These are phyloP conservation scores for Bathybates hornii DNA, from an alignment of 2,113 vertebrate genomes.

Conservation along the genomic window DNA sequence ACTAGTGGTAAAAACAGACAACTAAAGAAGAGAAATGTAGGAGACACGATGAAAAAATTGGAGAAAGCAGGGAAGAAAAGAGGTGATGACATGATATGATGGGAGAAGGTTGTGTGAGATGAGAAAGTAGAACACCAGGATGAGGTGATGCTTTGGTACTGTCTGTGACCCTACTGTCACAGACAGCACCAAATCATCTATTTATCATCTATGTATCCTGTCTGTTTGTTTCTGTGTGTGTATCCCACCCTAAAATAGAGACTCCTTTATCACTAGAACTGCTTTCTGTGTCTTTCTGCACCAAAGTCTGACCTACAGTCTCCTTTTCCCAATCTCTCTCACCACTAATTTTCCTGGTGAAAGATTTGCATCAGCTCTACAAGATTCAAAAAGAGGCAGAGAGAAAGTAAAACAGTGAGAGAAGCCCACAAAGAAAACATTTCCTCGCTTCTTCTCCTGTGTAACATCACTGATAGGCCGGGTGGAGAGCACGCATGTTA, in stretches of 20 bases:
- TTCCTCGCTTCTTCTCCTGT: not conserved
- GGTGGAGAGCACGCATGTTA: not conserved
- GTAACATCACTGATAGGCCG: not conserved
- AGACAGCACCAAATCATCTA: not conserved
- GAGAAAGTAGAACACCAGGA: not conserved
- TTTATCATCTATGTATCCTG: not conserved
- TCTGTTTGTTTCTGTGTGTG: not conserved
- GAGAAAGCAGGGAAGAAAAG: not conserved
- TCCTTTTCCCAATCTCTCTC: not conserved
- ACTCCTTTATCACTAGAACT: constrained; percentile 7
- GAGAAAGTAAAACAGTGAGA: constrained; percentile 12
- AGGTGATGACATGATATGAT: not conserved
- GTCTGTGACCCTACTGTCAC: not conserved
- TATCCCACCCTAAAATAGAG: not conserved
- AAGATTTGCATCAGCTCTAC: not conserved
- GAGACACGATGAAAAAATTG: not conserved
- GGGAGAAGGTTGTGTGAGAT: not conserved
- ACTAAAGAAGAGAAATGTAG: not conserved
- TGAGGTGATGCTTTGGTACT: not conserved
- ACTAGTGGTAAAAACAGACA: not conserved
- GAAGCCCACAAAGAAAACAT: constrained; percentile 42
- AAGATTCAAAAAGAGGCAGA: not conserved
- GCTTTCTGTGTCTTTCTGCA: not conserved
- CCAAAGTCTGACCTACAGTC: not conserved
- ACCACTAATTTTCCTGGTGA: not conserved